These are phyloP conservation scores for Drosophila yakuba DNA, from an alignment of 1,140 invertebrate genomes.

Conservation along the genomic window DNA sequence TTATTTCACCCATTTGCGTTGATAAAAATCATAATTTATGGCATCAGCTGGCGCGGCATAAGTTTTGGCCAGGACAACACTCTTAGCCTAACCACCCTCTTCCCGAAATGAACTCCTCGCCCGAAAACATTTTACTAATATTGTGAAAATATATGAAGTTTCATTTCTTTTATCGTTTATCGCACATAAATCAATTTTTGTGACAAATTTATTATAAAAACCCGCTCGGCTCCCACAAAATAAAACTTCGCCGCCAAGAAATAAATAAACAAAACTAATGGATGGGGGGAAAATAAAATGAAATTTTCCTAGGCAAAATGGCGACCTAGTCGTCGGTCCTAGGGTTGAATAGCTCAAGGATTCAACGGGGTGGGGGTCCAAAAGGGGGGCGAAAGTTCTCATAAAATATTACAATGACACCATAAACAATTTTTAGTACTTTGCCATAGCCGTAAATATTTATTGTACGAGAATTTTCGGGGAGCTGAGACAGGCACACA, in stretches of 20 bases:
- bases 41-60: conserved; percentile 74
- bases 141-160: conserved; percentile 64
- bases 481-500: conserved; percentile 16
- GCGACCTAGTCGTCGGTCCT: background rate
- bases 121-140: conserved; percentile 51
- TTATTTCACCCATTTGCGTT: conserved; percentile 80
- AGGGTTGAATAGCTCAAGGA: conserved; percentile 17
- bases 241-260: conserved; percentile 26
- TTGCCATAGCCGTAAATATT: conserved; percentile 79
- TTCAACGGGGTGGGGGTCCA: background rate
- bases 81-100: conserved; percentile 27
- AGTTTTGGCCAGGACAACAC: conserved; percentile 52
- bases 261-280: conserved; percentile 41
- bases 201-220: conserved; percentile 84
- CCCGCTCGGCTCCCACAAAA: conserved; percentile 43
- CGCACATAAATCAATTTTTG: conserved; percentile 84
- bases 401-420: conserved; percentile 84
- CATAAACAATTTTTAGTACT: conserved; percentile 83
- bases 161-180: conserved; percentile 80
- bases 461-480: conserved; percentile 61
- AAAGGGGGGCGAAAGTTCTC: conserved; percentile 54
- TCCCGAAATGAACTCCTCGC: background rate
- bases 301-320: conserved; percentile 46
- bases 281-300: conserved; percentile 35
- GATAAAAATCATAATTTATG: conserved; percentile 84